Evolutionary conservation across 2,113 vertebrate species (phyloP).

Genomic region (Theropithecus gelada): DNA sequence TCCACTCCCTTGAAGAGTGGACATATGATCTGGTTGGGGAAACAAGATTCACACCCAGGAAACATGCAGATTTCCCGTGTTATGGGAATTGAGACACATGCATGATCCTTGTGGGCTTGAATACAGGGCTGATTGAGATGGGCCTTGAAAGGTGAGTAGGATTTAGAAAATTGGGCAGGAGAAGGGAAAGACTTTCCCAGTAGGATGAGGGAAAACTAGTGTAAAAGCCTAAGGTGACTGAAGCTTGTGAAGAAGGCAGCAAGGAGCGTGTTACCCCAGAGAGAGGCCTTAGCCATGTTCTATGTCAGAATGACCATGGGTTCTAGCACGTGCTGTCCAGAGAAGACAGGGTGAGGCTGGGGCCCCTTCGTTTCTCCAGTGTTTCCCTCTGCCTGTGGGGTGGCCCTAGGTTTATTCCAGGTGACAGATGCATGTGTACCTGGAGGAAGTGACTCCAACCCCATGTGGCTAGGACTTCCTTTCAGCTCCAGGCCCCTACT

Average conservation of each 20-base stretch:
- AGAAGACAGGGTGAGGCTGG: background rate
- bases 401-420: background rate
- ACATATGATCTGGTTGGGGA: background rate
- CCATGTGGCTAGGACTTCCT: background rate
- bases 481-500: background rate
- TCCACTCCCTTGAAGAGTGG: background rate
- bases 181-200: background rate
- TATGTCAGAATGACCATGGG: no score
- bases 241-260: background rate
- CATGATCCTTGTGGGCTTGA: background rate
- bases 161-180: background rate
- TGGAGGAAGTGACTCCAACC: background rate
- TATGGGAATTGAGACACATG: background rate
- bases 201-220: background rate
- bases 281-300: background rate
- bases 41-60: background rate
- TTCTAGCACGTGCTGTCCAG: background rate
- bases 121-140: background rate
- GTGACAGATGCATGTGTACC: background rate
- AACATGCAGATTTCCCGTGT: background rate
- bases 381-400: background rate
- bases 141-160: background rate
- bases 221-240: no score
- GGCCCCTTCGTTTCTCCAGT: background rate
- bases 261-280: background rate